Percentiles rank a stretch among this genome's conserved stretches.
These are phyloP conservation scores for Geococcyx californianus DNA, from an alignment of 2,113 vertebrate genomes.

Conservation along the genomic window DNA sequence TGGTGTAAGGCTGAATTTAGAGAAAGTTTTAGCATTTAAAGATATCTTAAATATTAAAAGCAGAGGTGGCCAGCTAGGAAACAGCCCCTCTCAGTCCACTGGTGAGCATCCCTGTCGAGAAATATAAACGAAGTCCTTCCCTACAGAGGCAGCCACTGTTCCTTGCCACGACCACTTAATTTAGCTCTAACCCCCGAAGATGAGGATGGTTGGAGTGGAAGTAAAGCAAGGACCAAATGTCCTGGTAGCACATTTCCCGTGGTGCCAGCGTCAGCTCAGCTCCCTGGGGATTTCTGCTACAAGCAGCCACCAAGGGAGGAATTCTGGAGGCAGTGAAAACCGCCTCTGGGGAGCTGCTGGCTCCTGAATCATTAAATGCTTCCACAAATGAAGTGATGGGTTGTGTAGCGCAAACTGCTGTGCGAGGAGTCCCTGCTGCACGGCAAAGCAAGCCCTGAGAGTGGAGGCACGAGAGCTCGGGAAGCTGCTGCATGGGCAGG, in stretches of 20 bases:
- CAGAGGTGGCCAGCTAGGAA: neutral
- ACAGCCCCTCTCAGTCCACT: neutral
- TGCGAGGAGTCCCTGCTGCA: neutral
- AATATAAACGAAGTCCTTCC: neutral
- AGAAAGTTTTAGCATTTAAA: neutral
- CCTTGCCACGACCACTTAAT: neutral
- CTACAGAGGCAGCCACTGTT: accelerated
- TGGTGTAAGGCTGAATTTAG: neutral
- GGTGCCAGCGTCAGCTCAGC: neutral
- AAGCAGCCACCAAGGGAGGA: neutral
- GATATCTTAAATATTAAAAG: neutral
- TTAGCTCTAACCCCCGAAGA: neutral
- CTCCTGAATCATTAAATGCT: conserved; percentile 50
- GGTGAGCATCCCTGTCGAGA: neutral
- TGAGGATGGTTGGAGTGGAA: accelerated
- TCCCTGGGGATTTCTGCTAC: conserved; percentile 11
- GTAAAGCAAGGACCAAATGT: neutral
- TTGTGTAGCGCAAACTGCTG: conserved; percentile 2
- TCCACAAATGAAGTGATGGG: neutral
- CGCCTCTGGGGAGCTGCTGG: neutral
- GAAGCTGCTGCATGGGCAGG: neutral
- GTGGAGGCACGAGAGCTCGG: neutral
- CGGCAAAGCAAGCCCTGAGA: neutral
- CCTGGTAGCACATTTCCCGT: neutral
- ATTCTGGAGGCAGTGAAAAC: conserved; percentile 25